Conservation (phyloP, 2,888 invertebrate genomes). For the Volucella zonaria region DNA sequence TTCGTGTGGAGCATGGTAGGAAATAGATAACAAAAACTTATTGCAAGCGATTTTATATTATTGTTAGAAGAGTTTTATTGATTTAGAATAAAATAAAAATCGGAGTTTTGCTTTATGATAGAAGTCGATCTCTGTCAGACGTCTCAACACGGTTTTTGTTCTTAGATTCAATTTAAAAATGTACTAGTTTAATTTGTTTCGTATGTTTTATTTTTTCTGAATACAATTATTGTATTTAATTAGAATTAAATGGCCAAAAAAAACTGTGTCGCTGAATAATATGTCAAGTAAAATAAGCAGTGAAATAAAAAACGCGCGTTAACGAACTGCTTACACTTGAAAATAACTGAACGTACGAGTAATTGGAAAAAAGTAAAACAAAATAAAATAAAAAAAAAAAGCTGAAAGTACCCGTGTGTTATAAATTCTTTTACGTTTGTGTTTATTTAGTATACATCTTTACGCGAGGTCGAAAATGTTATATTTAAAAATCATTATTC, state of each 20-base stretch:
- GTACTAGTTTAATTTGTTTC: no score
- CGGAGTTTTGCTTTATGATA: no score
- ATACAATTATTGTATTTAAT: slow-evolving; percentile 10
- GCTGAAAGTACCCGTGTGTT: slow-evolving; percentile 11
- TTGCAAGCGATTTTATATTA: no score
- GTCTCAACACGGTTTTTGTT: no score
- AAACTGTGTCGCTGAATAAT: slow-evolving; percentile 28
- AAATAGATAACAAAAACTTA: no score
- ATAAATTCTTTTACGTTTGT: slow-evolving; percentile 6
- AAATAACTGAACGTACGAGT: slow-evolving; percentile 7
- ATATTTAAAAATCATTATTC: slow-evolving; percentile 45
- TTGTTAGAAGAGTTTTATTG: no score
- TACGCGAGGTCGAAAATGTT: slow-evolving; percentile 37
- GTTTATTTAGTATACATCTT: slow-evolving; percentile 30
- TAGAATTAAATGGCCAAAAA: slow-evolving; percentile 4
- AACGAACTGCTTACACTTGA: slow-evolving; percentile 39
- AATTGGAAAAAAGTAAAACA: slow-evolving; percentile 15
- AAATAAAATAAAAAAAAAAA: slow-evolving; percentile 24
- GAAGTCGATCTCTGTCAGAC: no score
- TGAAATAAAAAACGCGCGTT: slow-evolving; percentile 50
- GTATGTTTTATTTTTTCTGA: neutral
- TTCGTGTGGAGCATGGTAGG: no score
- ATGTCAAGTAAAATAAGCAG: slow-evolving; percentile 19
- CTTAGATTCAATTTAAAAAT: no score
- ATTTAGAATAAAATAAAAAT: no score